Evolutionary conservation across 1,140 invertebrate genomes (phyloP), one percentile per base, ranked within the genome.

Genomic region (Arctopsyche grandis): DNA sequence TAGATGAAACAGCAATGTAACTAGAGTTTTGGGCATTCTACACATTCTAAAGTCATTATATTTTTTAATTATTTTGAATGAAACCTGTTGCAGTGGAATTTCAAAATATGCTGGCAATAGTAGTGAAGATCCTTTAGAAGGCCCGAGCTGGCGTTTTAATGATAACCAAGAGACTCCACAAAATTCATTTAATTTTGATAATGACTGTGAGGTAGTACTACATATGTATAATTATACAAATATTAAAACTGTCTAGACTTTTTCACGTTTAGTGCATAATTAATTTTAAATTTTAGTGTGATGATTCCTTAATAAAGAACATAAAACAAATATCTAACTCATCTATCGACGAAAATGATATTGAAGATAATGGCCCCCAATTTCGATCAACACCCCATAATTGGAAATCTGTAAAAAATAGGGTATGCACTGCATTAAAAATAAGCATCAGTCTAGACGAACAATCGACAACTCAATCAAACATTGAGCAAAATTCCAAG

Each of bases 51-150:
- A 52, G 12, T 52, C 16, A 52, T 52, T 3, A 5, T 19, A 7
- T 38, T 38, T 38, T 38, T 4, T 38, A 38, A 38, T 38, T 7
- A 38, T 38, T 38, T 38, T 1, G 7, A 38, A 4, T 38, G 29
- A 38, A 38, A 38, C 1, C 1, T 38, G 1, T 38, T 38, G 7
- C 29, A 38, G 29, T 38, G 29, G 29, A 1, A 7, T 38, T 38
- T 38, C 29, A 38, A 38, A 38, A 7, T 38, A 1, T 38, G 29
- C 29, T 7, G 29, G 7, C 29, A n/a, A n/a, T n/a, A 38, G 46
- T 46, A n/a, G 5, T 12, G 78, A 82, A 29, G 81, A 82, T 77
- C 81, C 81, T 69, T 46, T 82, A 9, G 81, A 82, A 70, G 81
- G 81, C 7, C 77, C 81, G 1, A 82, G 81, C 74, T 80, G 79